Conservation (phyloP, 2,888 invertebrate genomes). For the Hoplodrina blanda region DNA sequence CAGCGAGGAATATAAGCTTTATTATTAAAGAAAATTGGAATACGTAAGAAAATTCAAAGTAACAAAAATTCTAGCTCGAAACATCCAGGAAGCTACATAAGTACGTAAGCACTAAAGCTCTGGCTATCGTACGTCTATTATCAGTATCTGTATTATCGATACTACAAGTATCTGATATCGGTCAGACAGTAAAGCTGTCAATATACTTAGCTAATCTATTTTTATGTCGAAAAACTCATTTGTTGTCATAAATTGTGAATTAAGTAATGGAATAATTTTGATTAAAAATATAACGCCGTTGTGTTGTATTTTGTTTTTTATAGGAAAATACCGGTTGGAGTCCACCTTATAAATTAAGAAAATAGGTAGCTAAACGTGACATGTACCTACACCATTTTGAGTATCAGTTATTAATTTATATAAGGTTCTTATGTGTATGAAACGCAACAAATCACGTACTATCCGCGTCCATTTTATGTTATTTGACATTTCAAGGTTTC, state of each 20-base stretch:
- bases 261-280: slow-evolving; percentile 3
- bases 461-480: too few relatives aligned
- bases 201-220: slow-evolving; percentile 7
- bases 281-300: neutral
- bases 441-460: too few relatives aligned
- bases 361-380: too few relatives aligned
- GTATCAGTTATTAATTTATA: too few relatives aligned
- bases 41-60: too few relatives aligned
- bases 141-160: slow-evolving; percentile 23
- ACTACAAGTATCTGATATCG: slow-evolving; percentile 47
- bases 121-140: slow-evolving; percentile 25
- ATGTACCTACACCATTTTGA: too few relatives aligned
- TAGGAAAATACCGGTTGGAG: too few relatives aligned
- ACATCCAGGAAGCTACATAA: slow-evolving; percentile 21
- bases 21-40: too few relatives aligned
- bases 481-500: too few relatives aligned
- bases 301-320: neutral
- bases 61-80: neutral
- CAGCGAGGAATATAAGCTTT: too few relatives aligned
- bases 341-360: too few relatives aligned
- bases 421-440: too few relatives aligned
- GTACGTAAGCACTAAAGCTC: slow-evolving; percentile 8
- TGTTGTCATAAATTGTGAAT: slow-evolving; percentile 10
- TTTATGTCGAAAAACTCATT: neutral
- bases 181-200: slow-evolving; percentile 30